Conservation (phyloP, 2,888 invertebrate genomes). For the Pollenia labialis region DNA sequence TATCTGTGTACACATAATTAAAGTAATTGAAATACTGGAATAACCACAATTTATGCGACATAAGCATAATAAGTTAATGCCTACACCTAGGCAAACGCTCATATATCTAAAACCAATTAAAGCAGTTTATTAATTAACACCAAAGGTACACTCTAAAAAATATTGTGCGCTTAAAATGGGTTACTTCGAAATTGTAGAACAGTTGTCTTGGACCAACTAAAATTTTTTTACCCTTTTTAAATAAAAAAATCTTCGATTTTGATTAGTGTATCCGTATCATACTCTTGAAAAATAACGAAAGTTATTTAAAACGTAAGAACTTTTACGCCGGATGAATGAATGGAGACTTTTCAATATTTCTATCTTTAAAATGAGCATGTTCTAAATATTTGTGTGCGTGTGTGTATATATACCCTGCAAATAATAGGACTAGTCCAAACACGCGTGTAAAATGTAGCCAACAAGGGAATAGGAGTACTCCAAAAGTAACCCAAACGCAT, state of each 20-base stretch:
- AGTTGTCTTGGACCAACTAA: too few species aligned
- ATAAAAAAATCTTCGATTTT: too few species aligned
- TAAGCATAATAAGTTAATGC: neutral
- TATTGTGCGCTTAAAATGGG: neutral
- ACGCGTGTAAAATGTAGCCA: too few species aligned
- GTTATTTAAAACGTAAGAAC: conserved; percentile 5
- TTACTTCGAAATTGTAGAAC: too few species aligned
- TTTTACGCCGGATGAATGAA: neutral
- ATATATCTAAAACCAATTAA: conserved; percentile 2
- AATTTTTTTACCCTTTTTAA: too few species aligned
- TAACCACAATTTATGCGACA: conserved; percentile 12
- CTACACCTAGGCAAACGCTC: neutral
- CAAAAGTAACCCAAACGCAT: too few species aligned
- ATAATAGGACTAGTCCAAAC: too few species aligned
- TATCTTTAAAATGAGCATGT: neutral
- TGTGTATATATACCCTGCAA: neutral
- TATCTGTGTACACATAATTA: conserved; percentile 20
- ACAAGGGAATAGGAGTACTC: too few species aligned
- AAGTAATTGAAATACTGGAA: conserved; percentile 47
- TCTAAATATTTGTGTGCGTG: too few species aligned
- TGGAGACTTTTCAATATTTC: neutral
- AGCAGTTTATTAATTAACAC: conserved; percentile 1
- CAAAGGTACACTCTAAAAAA: neutral
- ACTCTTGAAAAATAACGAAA: too few species aligned
- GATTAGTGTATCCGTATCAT: too few species aligned